Conservation (phyloP, 2,888 invertebrate species). For the Chalcosyrphus nemorum region DNA sequence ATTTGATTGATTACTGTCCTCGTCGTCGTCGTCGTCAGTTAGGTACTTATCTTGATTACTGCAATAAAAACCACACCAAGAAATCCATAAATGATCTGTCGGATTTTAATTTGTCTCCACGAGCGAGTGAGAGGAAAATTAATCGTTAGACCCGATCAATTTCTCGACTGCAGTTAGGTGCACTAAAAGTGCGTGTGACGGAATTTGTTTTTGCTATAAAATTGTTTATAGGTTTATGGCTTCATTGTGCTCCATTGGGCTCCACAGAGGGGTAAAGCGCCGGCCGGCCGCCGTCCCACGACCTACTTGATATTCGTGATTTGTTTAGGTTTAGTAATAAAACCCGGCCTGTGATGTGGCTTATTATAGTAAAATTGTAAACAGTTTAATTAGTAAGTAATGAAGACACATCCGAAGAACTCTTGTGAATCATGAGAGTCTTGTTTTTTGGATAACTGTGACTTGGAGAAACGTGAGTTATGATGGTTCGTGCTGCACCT, state of each 20-base stretch:
- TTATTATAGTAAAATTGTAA: neutral
- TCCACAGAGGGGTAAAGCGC: neutral
- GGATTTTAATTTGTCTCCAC: constrained; percentile 39
- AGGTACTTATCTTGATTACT: constrained; percentile 58
- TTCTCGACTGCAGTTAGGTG: constrained; percentile 45
- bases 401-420: neutral
- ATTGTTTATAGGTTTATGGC: constrained; percentile 3
- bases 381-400: neutral
- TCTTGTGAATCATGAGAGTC: neutral
- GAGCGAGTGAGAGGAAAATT: neutral
- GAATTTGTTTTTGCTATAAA: constrained; percentile 34
- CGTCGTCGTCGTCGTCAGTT: constrained; percentile 43
- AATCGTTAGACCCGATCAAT: constrained; percentile 29
- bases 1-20: constrained; percentile 64
- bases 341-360: neutral
- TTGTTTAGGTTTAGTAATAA: constrained; percentile 12
- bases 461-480: neutral
- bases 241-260: neutral
- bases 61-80: constrained; percentile 65
- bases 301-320: constrained; percentile 25
- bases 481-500: neutral
- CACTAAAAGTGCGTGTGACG: constrained; percentile 58
- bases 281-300: neutral
- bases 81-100: constrained; percentile 59
- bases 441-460: neutral